Evolutionary conservation across 1,140 invertebrate genomes (phyloP), one percentile per base, ranked within the genome.

Genomic region (Eumeta japonica): DNA sequence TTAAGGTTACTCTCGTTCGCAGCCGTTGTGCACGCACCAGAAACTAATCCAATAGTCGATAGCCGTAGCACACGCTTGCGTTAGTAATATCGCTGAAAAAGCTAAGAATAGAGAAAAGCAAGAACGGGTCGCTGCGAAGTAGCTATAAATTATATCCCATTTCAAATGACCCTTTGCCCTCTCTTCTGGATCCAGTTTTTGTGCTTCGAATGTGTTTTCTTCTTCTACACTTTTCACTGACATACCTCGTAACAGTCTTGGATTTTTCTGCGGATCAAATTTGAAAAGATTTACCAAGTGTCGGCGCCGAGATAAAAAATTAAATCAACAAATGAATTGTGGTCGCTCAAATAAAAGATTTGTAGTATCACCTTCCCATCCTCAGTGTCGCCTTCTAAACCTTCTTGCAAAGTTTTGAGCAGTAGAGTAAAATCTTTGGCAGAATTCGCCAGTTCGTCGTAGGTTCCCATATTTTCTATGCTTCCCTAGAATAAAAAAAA

Each of bases 21-120:
- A 52, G 11, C 54, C 59, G 28, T 61, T 65, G 15, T 53, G 52
- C 47, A 64, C 65, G n/a, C n/a, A 72, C 91, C 90, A 93, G 39
- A 81, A 85, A 43, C 86, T 85, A 0, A 91, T 72, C 81, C 89
- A 93, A 55, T 83, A 93, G 56, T 94, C 90, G 3, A 81, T 80
- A 1, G 81, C 80, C 41, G 84, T 88, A 19, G 83, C 87, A 0
- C 79, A 62, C 0, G 79, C 62, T 72, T 92, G 88, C 0, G 87
- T 82, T 1, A 88, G 10, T 1, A 89, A 10, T 48, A 87, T 78
- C 0, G 83, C 40, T 0, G 83, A 28, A 0, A 83, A 30, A 13
- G 90, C 75, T 1, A 82, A 41, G 0, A 76, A 31, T 0, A 90
- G 73, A 9, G 81, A 56, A 12, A 76, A 67, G 13, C 77, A 71